phyloP scores from a whole-genome alignment of 2,113 vertebrate species.

The Siphamia tubifer region DNA sequence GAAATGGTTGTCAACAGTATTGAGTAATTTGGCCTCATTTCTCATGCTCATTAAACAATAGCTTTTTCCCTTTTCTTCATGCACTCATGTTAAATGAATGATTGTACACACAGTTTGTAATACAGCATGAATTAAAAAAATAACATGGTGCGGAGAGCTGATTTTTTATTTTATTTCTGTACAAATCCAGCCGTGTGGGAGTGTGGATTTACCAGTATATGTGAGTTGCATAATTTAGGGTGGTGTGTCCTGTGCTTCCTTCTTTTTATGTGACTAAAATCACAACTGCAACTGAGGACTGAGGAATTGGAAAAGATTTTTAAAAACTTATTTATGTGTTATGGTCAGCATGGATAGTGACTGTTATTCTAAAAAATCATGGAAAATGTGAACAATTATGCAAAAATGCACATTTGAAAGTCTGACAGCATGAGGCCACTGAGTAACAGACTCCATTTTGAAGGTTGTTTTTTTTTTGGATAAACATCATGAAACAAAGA shows the following conservation, averaged over 20 bases:
- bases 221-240: not conserved
- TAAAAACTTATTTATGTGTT: too few relatives aligned
- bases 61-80: not conserved
- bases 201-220: not conserved
- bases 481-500: too few relatives aligned
- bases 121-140: too few relatives aligned
- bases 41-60: not conserved
- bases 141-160: not conserved
- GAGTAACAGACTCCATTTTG: not conserved
- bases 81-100: not conserved
- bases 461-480: too few relatives aligned
- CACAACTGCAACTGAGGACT: not conserved
- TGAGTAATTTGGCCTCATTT: not conserved
- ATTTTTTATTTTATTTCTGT: not conserved
- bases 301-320: too few relatives aligned
- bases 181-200: not conserved
- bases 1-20: not conserved
- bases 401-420: not conserved
- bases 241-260: slow-evolving; percentile 1
- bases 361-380: too few relatives aligned
- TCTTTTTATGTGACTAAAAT: too few relatives aligned
- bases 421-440: not conserved
- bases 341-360: too few relatives aligned
- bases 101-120: not conserved
- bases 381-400: too few relatives aligned